Conservation (phyloP, 2,888 invertebrate genomes). For the Fragum whitleyi region DNA sequence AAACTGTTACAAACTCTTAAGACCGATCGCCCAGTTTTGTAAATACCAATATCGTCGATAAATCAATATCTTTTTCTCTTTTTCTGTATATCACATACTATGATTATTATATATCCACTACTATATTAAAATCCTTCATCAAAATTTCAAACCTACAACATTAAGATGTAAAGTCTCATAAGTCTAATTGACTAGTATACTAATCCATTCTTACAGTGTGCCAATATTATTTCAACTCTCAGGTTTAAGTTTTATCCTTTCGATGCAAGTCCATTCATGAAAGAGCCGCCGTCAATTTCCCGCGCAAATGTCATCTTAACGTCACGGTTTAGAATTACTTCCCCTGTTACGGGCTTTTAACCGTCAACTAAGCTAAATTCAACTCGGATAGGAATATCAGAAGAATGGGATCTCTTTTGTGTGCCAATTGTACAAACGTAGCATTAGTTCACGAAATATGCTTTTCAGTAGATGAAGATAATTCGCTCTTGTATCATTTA, state of each 20-base stretch:
- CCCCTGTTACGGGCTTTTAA: not conserved
- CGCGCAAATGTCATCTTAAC: slow-evolving; percentile 16
- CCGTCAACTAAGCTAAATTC: too few relatives aligned
- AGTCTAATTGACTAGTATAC: not conserved
- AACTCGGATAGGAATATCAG: too few relatives aligned
- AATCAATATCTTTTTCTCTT: not conserved
- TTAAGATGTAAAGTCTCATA: too few relatives aligned
- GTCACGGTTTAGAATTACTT: not conserved
- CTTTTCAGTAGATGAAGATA: too few relatives aligned
- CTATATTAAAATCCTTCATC: not conserved
- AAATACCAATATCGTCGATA: not conserved
- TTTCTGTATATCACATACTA: not conserved
- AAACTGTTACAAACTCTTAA: slow-evolving; percentile 6
- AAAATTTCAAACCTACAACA: not conserved
- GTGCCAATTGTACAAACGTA: too few relatives aligned
- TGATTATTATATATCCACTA: not conserved
- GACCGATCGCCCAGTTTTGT: not conserved
- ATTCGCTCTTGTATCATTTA: too few relatives aligned
- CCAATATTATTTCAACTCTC: slow-evolving; percentile 9
- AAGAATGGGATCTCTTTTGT: too few relatives aligned
- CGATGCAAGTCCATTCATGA: slow-evolving; percentile 7
- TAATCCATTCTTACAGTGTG: not conserved
- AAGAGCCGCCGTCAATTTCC: not conserved
- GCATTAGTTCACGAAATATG: too few relatives aligned
- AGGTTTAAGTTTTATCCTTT: not conserved